Conservation (phyloP, 2,113 vertebrate genomes). For the Stigmatopora argus region DNA sequence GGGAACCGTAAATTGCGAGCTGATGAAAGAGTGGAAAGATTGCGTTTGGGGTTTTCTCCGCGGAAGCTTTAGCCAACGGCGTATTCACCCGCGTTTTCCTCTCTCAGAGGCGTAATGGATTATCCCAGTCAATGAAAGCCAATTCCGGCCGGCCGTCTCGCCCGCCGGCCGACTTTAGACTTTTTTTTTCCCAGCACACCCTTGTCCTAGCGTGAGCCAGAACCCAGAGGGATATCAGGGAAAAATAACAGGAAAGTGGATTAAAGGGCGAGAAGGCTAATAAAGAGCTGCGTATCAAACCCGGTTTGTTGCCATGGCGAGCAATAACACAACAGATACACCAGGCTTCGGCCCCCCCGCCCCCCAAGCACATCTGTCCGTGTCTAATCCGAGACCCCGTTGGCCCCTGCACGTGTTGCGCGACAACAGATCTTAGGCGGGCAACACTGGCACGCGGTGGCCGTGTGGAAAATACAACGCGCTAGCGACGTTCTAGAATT, state of each 20-base stretch:
- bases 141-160: constrained; percentile 51
- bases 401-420: not conserved
- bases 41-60: constrained; percentile 52
- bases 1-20: constrained; percentile 55
- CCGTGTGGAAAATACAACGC: constrained; percentile 20
- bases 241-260: constrained; percentile 38
- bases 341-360: constrained; percentile 7
- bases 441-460: constrained; percentile 55
- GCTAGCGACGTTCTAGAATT: not conserved
- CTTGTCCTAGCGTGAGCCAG: constrained; percentile 30
- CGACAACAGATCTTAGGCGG: constrained; percentile 11
- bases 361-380: constrained; percentile 27
- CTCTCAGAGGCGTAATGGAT: constrained; percentile 68
- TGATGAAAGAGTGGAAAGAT: constrained; percentile 66
- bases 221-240: constrained; percentile 35
- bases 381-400: constrained; percentile 12
- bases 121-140: constrained; percentile 68
- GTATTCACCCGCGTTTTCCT: constrained; percentile 57
- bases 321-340: constrained; percentile 27
- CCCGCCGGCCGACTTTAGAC: constrained; percentile 53
- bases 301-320: constrained; percentile 40
- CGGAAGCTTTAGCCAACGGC: constrained; percentile 53
- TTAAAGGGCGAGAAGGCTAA: constrained; percentile 11
- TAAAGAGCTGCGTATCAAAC: constrained; percentile 38
- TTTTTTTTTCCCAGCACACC: constrained; percentile 52